Evolutionary conservation across 2,113 vertebrate species (phyloP).

Genomic region (Spheniscus mendiculus): DNA sequence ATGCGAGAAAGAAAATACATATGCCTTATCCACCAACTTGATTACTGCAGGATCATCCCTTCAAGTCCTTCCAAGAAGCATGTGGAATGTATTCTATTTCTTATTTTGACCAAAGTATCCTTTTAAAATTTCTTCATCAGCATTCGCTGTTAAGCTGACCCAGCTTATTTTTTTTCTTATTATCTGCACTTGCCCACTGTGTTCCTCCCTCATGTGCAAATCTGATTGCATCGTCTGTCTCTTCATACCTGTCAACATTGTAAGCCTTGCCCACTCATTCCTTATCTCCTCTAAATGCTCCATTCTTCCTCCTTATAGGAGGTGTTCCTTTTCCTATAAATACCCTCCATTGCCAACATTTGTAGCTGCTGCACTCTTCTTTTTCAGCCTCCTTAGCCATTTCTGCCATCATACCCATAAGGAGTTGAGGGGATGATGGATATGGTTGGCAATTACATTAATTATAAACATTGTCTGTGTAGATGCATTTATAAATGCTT

Average conservation of each 20-base stretch:
- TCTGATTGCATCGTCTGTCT: not conserved
- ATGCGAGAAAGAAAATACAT: not conserved
- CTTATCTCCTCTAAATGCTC: not conserved
- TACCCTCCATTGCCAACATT: not conserved
- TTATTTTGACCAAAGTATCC: not conserved
- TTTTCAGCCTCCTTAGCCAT: not conserved
- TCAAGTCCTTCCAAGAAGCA: not conserved
- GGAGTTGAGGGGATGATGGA: not conserved
- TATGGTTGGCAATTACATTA: not conserved
- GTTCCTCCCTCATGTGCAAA: not conserved
- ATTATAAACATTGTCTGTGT: not conserved
- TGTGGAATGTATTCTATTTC: not conserved
- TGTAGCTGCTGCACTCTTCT: not conserved
- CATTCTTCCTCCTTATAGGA: not conserved
- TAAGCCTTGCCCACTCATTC: slow-evolving; percentile 2
- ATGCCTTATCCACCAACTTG: not conserved
- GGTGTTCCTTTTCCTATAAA: not conserved
- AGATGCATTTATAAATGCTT: not conserved
- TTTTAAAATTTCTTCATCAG: not conserved
- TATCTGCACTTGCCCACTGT: not conserved
- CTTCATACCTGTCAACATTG: not conserved
- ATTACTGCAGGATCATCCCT: not conserved
- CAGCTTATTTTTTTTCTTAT: not conserved
- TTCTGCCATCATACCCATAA: not conserved
- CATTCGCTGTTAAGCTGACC: not conserved